Evolutionary conservation across 2,113 vertebrate species (phyloP).

Genomic region (Mirounga angustirostris): DNA sequence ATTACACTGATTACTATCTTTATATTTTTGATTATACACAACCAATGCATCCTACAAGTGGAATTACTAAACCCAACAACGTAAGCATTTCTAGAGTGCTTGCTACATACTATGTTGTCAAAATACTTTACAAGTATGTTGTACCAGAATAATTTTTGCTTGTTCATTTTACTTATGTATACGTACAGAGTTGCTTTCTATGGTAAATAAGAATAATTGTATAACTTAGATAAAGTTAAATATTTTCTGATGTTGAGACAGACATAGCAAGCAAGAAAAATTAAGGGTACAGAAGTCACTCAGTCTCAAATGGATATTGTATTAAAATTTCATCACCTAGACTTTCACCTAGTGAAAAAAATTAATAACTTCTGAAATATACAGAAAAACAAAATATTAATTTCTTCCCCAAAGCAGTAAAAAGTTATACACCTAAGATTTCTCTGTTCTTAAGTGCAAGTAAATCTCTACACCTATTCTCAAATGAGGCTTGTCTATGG

Average conservation of each 20-base stretch:
- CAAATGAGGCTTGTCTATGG: neutral
- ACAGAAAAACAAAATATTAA: neutral
- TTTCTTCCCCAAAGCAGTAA: neutral
- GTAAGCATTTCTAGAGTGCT: neutral
- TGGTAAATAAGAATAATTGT: neutral
- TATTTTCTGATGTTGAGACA: neutral
- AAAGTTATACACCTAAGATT: neutral
- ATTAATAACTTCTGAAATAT: neutral
- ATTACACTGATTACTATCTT: neutral
- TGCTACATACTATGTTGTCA: neutral
- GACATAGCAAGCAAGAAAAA: neutral
- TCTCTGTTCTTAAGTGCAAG: neutral
- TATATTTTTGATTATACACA: neutral
- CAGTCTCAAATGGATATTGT: neutral
- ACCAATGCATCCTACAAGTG: neutral
- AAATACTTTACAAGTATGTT: neutral
- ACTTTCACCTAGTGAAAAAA: neutral
- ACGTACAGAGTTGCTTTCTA: neutral
- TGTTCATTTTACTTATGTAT: neutral
- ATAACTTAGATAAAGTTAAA: neutral
- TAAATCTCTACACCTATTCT: neutral
- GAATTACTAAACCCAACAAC: neutral
- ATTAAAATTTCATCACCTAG: neutral
- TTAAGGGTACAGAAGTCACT: neutral
- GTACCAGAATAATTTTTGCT: neutral